Evolutionary conservation across 2,888 invertebrate species (phyloP).

Genomic region (Actias luna): DNA sequence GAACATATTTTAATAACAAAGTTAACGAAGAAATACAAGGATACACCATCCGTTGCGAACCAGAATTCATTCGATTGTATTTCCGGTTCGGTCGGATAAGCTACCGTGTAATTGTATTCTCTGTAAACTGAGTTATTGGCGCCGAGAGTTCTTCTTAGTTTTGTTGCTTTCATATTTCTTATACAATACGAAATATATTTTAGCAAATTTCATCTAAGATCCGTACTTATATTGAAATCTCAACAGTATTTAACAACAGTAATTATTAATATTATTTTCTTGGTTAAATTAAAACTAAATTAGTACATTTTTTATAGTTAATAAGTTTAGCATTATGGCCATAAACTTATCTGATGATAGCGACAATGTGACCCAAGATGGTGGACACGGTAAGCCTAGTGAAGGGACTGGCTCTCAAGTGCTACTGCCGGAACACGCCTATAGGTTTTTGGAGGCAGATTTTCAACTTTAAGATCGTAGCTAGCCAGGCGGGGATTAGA

Average conservation of each 20-base stretch:
- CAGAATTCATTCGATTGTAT: conserved; percentile 10
- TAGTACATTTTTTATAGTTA: too few species aligned
- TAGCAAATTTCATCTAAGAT: not conserved
- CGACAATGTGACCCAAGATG: too few species aligned
- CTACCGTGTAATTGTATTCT: conserved; percentile 16
- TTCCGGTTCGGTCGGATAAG: conserved; percentile 6
- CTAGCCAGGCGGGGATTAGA: too few species aligned
- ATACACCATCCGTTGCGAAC: not conserved
- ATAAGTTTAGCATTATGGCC: too few species aligned
- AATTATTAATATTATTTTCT: too few species aligned
- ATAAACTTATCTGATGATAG: too few species aligned
- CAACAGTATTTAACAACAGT: not conserved
- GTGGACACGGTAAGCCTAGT: too few species aligned
- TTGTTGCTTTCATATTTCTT: not conserved
- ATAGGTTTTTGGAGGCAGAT: too few species aligned
- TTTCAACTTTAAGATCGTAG: too few species aligned
- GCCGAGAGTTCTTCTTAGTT: conserved; percentile 1
- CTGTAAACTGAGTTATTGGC: conserved; percentile 9
- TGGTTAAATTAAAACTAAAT: too few species aligned
- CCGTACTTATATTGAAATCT: not conserved
- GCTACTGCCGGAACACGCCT: too few species aligned
- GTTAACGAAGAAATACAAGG: not conserved
- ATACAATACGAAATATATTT: not conserved
- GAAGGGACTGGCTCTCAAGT: too few species aligned
- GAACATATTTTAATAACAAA: not conserved